Percentiles rank a stretch among this genome's conserved stretches.
phyloP scores from a whole-genome alignment of 1,140 invertebrate genomes.

The Batillaria attramentaria region DNA sequence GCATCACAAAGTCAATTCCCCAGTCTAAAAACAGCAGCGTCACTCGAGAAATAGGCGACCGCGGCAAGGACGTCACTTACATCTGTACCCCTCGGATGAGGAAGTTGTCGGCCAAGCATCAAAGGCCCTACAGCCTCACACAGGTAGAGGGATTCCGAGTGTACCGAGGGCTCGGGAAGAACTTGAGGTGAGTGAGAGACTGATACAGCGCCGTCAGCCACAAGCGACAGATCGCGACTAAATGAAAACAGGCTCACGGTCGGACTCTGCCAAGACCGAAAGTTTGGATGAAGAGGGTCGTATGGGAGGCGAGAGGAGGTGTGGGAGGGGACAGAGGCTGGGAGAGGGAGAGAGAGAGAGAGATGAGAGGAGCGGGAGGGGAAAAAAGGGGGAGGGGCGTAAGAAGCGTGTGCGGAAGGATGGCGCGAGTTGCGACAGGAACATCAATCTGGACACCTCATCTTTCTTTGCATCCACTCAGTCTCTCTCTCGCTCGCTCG shows the following conservation, averaged over 20 bases:
- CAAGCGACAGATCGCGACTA: background rate
- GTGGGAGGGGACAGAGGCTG: background rate
- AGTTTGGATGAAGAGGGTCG: background rate
- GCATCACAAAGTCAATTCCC: too few relatives aligned
- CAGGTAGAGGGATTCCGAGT: too few relatives aligned
- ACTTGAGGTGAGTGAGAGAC: background rate
- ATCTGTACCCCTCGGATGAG: too few relatives aligned
- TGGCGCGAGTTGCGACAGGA: background rate
- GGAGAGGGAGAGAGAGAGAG: background rate
- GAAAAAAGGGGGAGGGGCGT: background rate
- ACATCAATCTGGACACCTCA: constrained; percentile 14
- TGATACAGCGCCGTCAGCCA: background rate
- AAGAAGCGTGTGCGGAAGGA: background rate
- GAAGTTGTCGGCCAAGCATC: too few relatives aligned
- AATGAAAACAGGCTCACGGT: too few relatives aligned
- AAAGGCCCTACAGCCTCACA: too few relatives aligned
- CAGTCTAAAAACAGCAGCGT: too few relatives aligned
- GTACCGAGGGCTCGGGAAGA: too few relatives aligned
- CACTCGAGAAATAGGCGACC: too few relatives aligned
- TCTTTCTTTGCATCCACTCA: background rate
- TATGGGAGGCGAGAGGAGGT: background rate
- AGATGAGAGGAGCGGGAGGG: too few relatives aligned
- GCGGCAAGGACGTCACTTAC: too few relatives aligned
- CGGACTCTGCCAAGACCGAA: too few relatives aligned
- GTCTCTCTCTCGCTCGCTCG: background rate